Evolutionary conservation across 1,140 invertebrate species (phyloP).

Genomic region (Thalassaphorura encarpata): DNA sequence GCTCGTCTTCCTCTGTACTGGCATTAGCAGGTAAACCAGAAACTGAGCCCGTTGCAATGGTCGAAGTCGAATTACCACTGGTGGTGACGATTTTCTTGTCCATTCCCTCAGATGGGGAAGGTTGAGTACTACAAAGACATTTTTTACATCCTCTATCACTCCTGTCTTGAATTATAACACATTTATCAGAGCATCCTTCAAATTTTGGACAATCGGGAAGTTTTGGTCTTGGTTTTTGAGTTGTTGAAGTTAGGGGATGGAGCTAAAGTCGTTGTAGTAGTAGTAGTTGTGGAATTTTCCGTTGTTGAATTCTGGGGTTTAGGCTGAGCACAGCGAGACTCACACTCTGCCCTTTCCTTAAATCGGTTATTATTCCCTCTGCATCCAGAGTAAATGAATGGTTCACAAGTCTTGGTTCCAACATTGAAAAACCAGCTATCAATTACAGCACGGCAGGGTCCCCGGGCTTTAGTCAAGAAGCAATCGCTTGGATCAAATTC

Average conservation of each 20-base stretch:
- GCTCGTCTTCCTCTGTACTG: conserved; percentile 10
- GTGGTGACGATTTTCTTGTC: background rate
- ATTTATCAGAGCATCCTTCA: conserved; percentile 27
- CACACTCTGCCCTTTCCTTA: background rate
- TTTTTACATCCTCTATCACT: conserved; percentile 19
- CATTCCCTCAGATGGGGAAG: conserved; percentile 2
- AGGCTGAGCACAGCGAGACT: no score
- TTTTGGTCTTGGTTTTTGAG: background rate
- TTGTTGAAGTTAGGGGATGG: background rate
- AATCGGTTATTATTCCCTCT: conserved; percentile 32
- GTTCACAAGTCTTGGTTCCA: conserved; percentile 27
- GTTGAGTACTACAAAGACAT: conserved; percentile 18
- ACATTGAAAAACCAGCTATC: conserved; percentile 28
- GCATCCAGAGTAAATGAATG: conserved; percentile 32
- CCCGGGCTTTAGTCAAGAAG: conserved; percentile 20
- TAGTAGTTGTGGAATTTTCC: background rate
- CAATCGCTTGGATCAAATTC: conserved; percentile 32
- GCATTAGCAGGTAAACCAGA: conserved; percentile 3
- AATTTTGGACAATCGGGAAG: conserved; percentile 19
- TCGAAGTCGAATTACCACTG: background rate
- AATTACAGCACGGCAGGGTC: conserved; percentile 32
- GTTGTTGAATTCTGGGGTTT: background rate
- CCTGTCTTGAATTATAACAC: conserved; percentile 16
- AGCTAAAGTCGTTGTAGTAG: background rate
- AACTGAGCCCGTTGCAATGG: conserved; percentile 12